Percentiles rank a stretch among this genome's conserved stretches.
phyloP scores from a whole-genome alignment of 2,797 vertebrate genomes.

The Notamacropus eugenii region DNA sequence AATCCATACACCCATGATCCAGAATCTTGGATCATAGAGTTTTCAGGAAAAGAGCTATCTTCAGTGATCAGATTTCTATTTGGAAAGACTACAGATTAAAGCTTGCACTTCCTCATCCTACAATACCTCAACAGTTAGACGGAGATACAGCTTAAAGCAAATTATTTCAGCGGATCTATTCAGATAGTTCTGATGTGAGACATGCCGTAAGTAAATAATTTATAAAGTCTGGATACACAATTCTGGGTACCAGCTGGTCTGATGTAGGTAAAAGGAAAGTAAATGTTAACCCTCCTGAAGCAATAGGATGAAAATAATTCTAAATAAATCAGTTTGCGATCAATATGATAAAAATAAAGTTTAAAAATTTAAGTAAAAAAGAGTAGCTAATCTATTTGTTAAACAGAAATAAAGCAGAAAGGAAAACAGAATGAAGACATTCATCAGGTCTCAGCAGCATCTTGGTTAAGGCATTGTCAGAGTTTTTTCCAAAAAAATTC shows the following conservation, averaged over 20 bases:
- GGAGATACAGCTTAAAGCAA: background rate
- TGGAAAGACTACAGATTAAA: background rate
- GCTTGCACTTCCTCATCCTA: background rate
- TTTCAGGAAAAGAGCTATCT: background rate
- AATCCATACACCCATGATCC: background rate
- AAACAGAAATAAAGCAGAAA: background rate
- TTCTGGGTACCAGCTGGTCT: slow-evolving; percentile 95
- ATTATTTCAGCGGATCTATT: background rate
- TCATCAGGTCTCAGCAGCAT: background rate
- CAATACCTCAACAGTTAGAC: background rate
- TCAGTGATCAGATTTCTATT: background rate
- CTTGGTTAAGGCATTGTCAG: background rate
- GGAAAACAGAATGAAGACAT: background rate
- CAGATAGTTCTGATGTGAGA: background rate
- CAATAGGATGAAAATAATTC: slow-evolving; percentile 92
- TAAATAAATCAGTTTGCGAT: slow-evolving; percentile 79
- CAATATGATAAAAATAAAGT: background rate
- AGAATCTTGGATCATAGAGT: background rate
- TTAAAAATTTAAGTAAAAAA: background rate
- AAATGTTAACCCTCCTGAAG: slow-evolving; percentile 92
- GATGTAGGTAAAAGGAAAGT: slow-evolving; percentile 93
- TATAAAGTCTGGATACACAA: slow-evolving; percentile 94
- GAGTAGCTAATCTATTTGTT: background rate
- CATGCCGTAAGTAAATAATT: background rate
- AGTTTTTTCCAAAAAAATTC: background rate